These are phyloP conservation scores for Mayetiola destructor DNA, from an alignment of 2,888 invertebrate genomes.

Conservation along the genomic window DNA sequence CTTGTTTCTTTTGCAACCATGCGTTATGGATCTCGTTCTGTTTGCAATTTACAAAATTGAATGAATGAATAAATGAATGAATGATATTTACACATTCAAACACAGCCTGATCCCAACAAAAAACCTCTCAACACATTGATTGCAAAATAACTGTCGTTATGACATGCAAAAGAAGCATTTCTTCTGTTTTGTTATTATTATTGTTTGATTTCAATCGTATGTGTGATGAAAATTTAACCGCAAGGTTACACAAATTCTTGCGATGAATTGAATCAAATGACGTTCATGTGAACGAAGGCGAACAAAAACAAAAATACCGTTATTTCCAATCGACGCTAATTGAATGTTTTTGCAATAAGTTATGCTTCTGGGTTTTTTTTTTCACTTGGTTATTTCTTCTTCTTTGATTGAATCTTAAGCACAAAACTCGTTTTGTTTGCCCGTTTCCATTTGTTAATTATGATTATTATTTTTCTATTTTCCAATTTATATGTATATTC, in stretches of 20 bases:
- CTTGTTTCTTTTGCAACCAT: too few species aligned
- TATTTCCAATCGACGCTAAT: neutral
- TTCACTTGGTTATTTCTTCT: neutral
- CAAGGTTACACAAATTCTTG: neutral
- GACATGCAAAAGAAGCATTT: slow-evolving; percentile 4
- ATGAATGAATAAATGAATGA: too few species aligned
- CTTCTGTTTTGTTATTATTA: neutral
- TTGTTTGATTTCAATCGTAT: neutral
- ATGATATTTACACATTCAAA: too few species aligned
- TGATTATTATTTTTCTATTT: too few species aligned
- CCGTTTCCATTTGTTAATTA: too few species aligned
- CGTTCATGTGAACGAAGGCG: too few species aligned
- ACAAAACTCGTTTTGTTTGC: too few species aligned
- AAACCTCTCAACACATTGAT: slow-evolving; percentile 8
- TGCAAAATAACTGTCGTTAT: slow-evolving; percentile 11
- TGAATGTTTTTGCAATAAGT: neutral
- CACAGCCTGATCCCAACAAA: too few species aligned
- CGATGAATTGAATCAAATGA: too few species aligned
- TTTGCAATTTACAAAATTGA: too few species aligned
- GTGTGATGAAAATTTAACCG: neutral
- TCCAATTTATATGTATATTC: too few species aligned
- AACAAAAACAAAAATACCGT: neutral
- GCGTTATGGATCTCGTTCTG: too few species aligned
- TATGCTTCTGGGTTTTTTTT: neutral
- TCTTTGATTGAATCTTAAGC: neutral